Percentiles rank a stretch among this genome's conserved stretches.
Evolutionary conservation across 2,888 invertebrate genomes (phyloP).

Genomic region (Adela reaumurella): DNA sequence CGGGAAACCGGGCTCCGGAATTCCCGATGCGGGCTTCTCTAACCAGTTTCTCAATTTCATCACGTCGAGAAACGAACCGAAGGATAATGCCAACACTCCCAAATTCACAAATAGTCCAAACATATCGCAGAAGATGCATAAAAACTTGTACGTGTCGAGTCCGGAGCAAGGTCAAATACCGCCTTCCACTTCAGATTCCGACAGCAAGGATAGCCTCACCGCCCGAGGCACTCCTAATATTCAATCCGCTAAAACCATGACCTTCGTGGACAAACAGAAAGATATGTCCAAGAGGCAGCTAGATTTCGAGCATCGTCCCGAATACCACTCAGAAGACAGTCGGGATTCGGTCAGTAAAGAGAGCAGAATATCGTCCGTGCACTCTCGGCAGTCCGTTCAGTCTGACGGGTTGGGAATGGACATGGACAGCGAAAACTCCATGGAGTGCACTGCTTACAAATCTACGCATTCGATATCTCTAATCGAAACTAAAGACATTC

Average conservation of each 20-base stretch:
- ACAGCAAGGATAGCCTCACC: slow-evolving; percentile 48
- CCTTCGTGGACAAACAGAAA: slow-evolving; percentile 36
- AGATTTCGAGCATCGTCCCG: slow-evolving; percentile 44
- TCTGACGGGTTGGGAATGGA: slow-evolving; percentile 52
- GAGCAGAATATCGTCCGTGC: slow-evolving; percentile 41
- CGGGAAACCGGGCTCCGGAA: slow-evolving; percentile 33
- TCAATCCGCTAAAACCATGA: slow-evolving; percentile 39
- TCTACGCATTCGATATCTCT: slow-evolving; percentile 46
- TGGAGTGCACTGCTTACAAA: slow-evolving; percentile 48
- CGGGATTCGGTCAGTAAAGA: slow-evolving; percentile 49
- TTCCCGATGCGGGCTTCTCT: slow-evolving; percentile 46
- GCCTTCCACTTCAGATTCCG: slow-evolving; percentile 46
- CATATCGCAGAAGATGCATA: slow-evolving; percentile 51
- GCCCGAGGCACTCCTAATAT: slow-evolving; percentile 40
- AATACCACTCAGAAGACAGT: slow-evolving; percentile 48
- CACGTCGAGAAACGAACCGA: slow-evolving; percentile 49
- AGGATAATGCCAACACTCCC: slow-evolving; percentile 51
- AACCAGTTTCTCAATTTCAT: slow-evolving; percentile 49
- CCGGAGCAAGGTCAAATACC: slow-evolving; percentile 52
- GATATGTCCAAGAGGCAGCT: slow-evolving; percentile 48
- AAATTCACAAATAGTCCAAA: slow-evolving; percentile 50
- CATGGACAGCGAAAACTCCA: slow-evolving; percentile 50
- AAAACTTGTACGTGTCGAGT: slow-evolving; percentile 49
- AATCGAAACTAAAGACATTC: slow-evolving; percentile 47
- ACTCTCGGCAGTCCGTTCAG: slow-evolving; percentile 42